Conservation (phyloP, 1,140 invertebrate species). For the Aleiodes sp. region DNA sequence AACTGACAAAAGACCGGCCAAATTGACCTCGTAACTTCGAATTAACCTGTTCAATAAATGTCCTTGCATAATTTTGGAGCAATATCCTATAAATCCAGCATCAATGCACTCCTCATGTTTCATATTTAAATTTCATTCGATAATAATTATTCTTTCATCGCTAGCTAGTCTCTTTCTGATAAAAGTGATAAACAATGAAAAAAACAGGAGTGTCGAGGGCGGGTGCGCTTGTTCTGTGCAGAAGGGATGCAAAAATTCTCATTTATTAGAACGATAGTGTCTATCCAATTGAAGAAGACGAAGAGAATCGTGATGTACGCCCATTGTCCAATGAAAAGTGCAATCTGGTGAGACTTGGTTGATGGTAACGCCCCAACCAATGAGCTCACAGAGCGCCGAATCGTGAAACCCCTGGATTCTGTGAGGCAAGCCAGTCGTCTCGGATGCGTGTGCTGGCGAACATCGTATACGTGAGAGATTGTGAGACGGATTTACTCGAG, state of each 20-base stretch:
- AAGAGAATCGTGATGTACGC: not conserved
- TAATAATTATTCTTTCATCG: slow-evolving; percentile 1
- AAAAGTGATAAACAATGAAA: not conserved
- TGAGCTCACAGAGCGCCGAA: not conserved
- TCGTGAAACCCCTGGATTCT: not conserved
- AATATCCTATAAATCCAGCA: not conserved
- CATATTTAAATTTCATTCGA: not conserved
- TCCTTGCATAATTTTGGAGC: not conserved
- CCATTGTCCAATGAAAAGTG: slow-evolving; percentile 9
- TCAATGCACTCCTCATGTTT: not conserved
- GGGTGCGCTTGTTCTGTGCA: not conserved
- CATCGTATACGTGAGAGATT: slow-evolving; percentile 39
- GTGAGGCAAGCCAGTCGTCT: slow-evolving; percentile 48
- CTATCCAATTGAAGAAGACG: not conserved
- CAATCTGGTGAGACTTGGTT: not conserved
- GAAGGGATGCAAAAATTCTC: slow-evolving; percentile 14
- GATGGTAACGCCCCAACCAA: not conserved
- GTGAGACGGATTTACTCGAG: not conserved
- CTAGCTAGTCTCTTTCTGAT: not conserved
- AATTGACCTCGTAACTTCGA: not conserved
- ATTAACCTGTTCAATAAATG: not conserved
- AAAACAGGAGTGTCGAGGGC: not conserved
- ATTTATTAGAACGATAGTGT: not conserved
- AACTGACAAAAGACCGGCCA: no score
- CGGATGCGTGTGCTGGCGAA: slow-evolving; percentile 54